phyloP scores from a whole-genome alignment of 2,888 invertebrate genomes.

The Dryadula phaetusa region DNA sequence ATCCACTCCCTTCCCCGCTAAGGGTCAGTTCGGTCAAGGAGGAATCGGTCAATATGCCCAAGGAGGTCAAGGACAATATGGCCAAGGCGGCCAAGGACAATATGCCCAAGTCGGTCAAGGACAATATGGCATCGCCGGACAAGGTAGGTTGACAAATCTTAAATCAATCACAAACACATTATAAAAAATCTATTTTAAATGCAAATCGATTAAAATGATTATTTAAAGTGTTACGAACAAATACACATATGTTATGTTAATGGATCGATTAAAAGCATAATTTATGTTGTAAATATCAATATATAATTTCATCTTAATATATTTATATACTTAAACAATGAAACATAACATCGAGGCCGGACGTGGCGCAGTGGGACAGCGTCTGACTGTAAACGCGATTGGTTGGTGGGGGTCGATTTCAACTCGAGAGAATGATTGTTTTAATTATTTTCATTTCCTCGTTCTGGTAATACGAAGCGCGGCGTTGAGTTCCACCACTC shows the following conservation, averaged over 20 bases:
- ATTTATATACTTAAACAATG: not conserved
- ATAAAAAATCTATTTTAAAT: constrained; percentile 1
- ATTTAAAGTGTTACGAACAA: not conserved
- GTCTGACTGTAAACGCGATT: too few relatives aligned
- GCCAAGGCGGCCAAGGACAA: constrained; percentile 53
- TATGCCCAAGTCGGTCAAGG: constrained; percentile 51
- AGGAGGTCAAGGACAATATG: constrained; percentile 9
- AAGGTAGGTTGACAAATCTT: constrained; percentile 35
- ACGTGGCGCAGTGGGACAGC: too few relatives aligned
- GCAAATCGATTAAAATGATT: constrained; percentile 16
- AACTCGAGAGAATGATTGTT: too few relatives aligned
- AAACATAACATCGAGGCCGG: too few relatives aligned
- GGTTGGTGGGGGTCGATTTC: too few relatives aligned
- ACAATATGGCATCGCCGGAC: constrained; percentile 42
- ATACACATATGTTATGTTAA: not conserved
- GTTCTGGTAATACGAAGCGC: too few relatives aligned
- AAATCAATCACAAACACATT: constrained; percentile 10
- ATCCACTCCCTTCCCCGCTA: constrained; percentile 47
- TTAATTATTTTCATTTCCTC: too few relatives aligned
- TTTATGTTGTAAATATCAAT: not conserved
- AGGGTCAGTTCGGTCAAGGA: constrained; percentile 53
- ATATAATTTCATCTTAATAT: not conserved
- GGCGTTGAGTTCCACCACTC: too few relatives aligned
- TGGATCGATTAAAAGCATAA: constrained; percentile 3
- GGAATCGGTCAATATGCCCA: constrained; percentile 32